Conservation (phyloP, 2,888 invertebrate genomes). For the Gnatocerus cornutus region DNA sequence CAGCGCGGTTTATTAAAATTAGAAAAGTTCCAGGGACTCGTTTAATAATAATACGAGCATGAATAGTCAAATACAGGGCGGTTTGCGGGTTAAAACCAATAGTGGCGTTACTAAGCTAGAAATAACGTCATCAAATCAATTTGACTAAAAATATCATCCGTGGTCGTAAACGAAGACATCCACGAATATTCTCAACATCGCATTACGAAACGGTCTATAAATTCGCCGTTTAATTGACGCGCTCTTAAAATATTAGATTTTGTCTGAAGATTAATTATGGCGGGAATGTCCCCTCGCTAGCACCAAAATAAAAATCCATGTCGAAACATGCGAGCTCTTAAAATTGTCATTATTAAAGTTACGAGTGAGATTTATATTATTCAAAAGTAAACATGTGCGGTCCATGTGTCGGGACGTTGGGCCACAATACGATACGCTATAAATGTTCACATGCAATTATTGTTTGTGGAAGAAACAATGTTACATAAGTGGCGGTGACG, state of each 20-base stretch:
- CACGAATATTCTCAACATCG: no score
- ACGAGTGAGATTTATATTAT: slow-evolving; percentile 38
- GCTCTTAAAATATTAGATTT: slow-evolving; percentile 37
- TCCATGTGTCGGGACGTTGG: slow-evolving; percentile 27
- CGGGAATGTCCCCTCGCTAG: slow-evolving; percentile 12
- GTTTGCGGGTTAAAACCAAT: no score
- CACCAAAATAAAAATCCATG: slow-evolving; percentile 40
- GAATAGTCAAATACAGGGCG: no score
- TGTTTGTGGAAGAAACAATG: slow-evolving; percentile 21
- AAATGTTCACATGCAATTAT: slow-evolving; percentile 43
- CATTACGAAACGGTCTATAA: slow-evolving; percentile 41
- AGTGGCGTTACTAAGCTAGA: no score
- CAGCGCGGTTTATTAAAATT: no score
- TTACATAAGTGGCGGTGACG: slow-evolving; percentile 10
- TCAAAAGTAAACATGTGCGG: slow-evolving; percentile 42
- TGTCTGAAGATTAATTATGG: slow-evolving; percentile 31
- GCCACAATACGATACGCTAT: slow-evolving; percentile 37
- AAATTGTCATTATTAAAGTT: slow-evolving; percentile 45
- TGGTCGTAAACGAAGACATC: slow-evolving; percentile 27
- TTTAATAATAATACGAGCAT: no score
- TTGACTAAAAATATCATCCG: neutral
- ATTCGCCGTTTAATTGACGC: slow-evolving; percentile 45
- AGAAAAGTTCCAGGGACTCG: no score
- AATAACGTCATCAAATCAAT: no score
- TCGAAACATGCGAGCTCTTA: slow-evolving; percentile 45